A percentile compares a stretch with the other conserved stretches of the same genome.
Conservation (phyloP, 2,113 vertebrate species). For the Istiophorus platypterus region DNA sequence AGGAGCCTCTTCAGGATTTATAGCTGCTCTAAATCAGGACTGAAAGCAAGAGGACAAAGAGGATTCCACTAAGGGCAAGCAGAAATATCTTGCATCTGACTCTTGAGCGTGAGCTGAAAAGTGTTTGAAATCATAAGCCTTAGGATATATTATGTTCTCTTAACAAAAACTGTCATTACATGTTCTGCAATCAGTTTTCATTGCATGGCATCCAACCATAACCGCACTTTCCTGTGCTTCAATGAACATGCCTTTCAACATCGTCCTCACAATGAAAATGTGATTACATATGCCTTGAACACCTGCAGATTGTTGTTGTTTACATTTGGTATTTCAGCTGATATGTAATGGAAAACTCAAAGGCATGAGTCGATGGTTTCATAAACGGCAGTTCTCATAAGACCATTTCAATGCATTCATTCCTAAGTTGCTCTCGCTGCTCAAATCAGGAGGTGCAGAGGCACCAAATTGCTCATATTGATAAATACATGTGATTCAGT, state of each 20-base stretch:
- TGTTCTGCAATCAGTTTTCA: constrained; percentile 61
- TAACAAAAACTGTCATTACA: constrained; percentile 63
- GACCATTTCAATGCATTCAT: constrained; percentile 45
- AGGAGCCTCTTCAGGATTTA: constrained; percentile 78
- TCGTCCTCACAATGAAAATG: constrained; percentile 57
- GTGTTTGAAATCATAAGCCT: constrained; percentile 60
- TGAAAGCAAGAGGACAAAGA: constrained; percentile 75
- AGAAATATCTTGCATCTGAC: constrained; percentile 58
- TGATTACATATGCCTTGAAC: constrained; percentile 64
- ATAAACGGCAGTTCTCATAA: constrained; percentile 50
- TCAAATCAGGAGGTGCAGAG: constrained; percentile 40
- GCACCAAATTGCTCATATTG: constrained; percentile 41
- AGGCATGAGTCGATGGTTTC: constrained; percentile 39
- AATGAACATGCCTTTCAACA: constrained; percentile 44
- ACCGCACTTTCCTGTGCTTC: constrained; percentile 46
- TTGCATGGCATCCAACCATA: constrained; percentile 55
- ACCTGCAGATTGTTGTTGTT: constrained; percentile 69
- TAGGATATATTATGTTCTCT: constrained; percentile 44
- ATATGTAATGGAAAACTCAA: constrained; percentile 36
- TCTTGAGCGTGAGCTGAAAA: constrained; percentile 52
- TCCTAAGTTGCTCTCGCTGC: constrained; percentile 66
- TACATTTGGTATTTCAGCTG: constrained; percentile 37
- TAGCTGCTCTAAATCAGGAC: constrained; percentile 78
- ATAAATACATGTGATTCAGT: constrained; percentile 43
- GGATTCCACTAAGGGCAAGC: constrained; percentile 67